Conservation (phyloP, 1,140 invertebrate genomes). For the Drosophila kikkawai region DNA sequence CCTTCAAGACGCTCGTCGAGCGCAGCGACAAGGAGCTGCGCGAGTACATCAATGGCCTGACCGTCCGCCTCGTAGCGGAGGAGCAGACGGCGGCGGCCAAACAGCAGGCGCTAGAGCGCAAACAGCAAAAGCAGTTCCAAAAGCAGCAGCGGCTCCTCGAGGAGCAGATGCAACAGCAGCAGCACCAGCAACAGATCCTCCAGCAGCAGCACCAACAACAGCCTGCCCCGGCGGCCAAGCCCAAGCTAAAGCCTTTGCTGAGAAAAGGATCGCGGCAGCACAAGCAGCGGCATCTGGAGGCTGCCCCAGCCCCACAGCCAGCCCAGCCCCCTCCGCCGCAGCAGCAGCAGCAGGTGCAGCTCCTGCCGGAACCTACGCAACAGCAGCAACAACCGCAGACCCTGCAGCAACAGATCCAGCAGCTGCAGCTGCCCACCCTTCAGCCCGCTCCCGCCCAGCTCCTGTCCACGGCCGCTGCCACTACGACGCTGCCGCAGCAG, state of each 20-base stretch:
- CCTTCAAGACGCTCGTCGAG: conserved; percentile 87
- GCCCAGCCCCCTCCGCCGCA: conserved; percentile 11
- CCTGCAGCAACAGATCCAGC: conserved; percentile 62
- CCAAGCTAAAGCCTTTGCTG: conserved; percentile 57
- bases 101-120: conserved; percentile 60
- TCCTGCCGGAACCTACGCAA: conserved; percentile 51
- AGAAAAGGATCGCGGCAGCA: conserved; percentile 62
- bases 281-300: conserved; percentile 61
- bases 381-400: conserved; percentile 36
- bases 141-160: conserved; percentile 72
- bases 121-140: conserved; percentile 67
- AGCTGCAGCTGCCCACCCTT: conserved; percentile 64
- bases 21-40: conserved; percentile 86
- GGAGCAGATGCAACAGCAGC: conserved; percentile 53
- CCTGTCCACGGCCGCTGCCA: conserved; percentile 50
- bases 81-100: conserved; percentile 49
- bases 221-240: conserved; percentile 38
- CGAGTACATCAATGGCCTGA: conserved; percentile 79
- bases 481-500: conserved; percentile 67
- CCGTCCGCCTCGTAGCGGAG: conserved; percentile 59
- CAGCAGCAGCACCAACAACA: conserved; percentile 61
- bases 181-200: conserved; percentile 51
- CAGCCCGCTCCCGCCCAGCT: conserved; percentile 62
- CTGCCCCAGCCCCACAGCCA: conserved; percentile 23
- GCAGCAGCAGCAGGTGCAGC: conserved; percentile 35